Evolutionary conservation across 2,888 invertebrate genomes (phyloP).

Genomic region (Metalampra italica): DNA sequence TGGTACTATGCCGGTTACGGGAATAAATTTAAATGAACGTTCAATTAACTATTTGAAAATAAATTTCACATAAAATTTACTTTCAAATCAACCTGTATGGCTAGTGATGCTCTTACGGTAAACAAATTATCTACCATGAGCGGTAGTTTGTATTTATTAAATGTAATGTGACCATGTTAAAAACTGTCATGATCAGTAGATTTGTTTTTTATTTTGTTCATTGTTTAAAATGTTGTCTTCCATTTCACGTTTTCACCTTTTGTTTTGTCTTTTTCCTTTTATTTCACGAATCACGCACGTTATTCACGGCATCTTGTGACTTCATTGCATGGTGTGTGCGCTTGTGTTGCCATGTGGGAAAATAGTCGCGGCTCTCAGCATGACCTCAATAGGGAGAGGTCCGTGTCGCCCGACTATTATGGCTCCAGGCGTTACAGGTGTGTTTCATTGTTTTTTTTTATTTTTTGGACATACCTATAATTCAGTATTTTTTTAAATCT

Average conservation of each 20-base stretch:
- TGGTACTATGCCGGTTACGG: too few relatives aligned
- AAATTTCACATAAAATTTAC: too few relatives aligned
- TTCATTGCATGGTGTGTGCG: constrained; percentile 67
- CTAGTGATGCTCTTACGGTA: too few relatives aligned
- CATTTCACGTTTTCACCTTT: constrained; percentile 30
- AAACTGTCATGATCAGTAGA: background rate
- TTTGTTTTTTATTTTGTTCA: background rate
- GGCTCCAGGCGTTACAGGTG: constrained; percentile 88
- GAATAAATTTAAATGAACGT: too few relatives aligned
- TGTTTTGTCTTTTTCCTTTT: constrained; percentile 33
- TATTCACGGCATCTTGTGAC: constrained; percentile 57
- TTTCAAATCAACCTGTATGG: too few relatives aligned
- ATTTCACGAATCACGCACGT: constrained; percentile 38
- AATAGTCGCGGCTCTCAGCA: constrained; percentile 86
- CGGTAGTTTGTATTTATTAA: too few relatives aligned
- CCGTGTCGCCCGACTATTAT: constrained; percentile 85
- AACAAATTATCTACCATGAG: too few relatives aligned
- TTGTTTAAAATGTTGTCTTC: constrained; percentile 21
- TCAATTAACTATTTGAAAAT: too few relatives aligned
- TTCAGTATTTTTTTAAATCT: constrained; percentile 10
- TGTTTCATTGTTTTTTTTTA: constrained; percentile 43
- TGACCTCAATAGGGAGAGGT: constrained; percentile 82
- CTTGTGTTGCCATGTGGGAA: constrained; percentile 35
- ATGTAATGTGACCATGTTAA: too few relatives aligned
- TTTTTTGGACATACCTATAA: constrained; percentile 3